phyloP scores from a whole-genome alignment of 2,888 invertebrate species.

The Stenoptilia bipunctidactyla region DNA sequence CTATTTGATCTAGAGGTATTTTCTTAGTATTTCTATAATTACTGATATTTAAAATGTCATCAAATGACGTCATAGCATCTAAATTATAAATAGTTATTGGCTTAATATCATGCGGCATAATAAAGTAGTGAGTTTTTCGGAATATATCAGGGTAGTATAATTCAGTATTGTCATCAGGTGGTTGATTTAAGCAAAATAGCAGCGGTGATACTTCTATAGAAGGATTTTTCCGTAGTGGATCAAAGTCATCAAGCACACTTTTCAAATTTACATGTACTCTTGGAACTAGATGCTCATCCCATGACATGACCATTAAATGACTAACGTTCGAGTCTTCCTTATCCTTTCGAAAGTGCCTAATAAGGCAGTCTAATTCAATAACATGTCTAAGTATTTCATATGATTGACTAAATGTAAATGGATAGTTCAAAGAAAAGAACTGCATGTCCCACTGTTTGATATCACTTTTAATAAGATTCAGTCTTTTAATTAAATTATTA shows the following conservation, averaged over 20 bases:
- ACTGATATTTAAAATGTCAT: slow-evolving; percentile 45
- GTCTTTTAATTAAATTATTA: slow-evolving; percentile 55
- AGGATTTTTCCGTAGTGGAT: slow-evolving; percentile 45
- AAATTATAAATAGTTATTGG: slow-evolving; percentile 46
- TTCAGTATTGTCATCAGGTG: slow-evolving; percentile 54
- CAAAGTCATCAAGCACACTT: slow-evolving; percentile 64
- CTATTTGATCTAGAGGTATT: slow-evolving; percentile 44
- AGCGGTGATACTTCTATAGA: slow-evolving; percentile 38
- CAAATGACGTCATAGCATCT: slow-evolving; percentile 53
- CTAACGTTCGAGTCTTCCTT: slow-evolving; percentile 57
- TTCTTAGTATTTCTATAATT: slow-evolving; percentile 23
- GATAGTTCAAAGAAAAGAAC: slow-evolving; percentile 77
- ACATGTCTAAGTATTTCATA: slow-evolving; percentile 59
- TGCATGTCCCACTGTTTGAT: slow-evolving; percentile 67
- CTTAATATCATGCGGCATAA: slow-evolving; percentile 32
- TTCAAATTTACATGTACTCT: slow-evolving; percentile 66
- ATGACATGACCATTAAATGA: slow-evolving; percentile 68
- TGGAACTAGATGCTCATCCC: slow-evolving; percentile 77
- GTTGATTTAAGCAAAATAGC: slow-evolving; percentile 56
- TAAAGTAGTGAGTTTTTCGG: slow-evolving; percentile 59
- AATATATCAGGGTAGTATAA: slow-evolving; percentile 49
- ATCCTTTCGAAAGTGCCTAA: slow-evolving; percentile 70
- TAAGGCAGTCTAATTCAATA: slow-evolving; percentile 75
- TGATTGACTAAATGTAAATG: slow-evolving; percentile 64
- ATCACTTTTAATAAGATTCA: slow-evolving; percentile 54